Conservation (phyloP, 2,888 invertebrate species). For the Acronicta aceris region DNA sequence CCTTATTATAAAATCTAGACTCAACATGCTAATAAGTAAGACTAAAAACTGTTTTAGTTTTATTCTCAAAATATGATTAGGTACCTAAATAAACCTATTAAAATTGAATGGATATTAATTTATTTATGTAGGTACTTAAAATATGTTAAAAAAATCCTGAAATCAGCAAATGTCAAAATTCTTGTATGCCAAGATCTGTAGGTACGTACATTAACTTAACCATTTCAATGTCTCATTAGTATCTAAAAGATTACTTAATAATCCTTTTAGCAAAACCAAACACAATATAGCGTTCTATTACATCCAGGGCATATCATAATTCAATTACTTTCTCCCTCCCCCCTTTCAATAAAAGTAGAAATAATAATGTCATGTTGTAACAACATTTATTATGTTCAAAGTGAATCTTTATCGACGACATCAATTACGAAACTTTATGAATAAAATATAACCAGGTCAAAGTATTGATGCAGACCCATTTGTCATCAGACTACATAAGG, state of each 20-base stretch:
- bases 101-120: no score
- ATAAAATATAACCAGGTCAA: conserved; percentile 32
- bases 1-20: no score
- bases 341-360: conserved; percentile 17
- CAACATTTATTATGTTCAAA: conserved; percentile 36
- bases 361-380: conserved; percentile 29
- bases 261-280: conserved; percentile 19
- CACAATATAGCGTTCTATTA: not conserved
- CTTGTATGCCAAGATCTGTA: no score
- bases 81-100: no score
- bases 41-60: no score
- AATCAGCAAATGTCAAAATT: no score
- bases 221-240: conserved; percentile 16
- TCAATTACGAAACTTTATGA: conserved; percentile 21
- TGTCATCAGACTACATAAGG: conserved; percentile 11
- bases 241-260: conserved; percentile 10
- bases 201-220: no score
- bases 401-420: conserved; percentile 28
- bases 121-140: no score
- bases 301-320: conserved; percentile 9
- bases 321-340: conserved; percentile 8
- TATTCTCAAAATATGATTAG: no score
- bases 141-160: no score
- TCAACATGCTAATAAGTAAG: no score
- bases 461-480: conserved; percentile 17